Evolutionary conservation across 1,140 invertebrate genomes (phyloP).

Genomic region (Brachystomella parvula): DNA sequence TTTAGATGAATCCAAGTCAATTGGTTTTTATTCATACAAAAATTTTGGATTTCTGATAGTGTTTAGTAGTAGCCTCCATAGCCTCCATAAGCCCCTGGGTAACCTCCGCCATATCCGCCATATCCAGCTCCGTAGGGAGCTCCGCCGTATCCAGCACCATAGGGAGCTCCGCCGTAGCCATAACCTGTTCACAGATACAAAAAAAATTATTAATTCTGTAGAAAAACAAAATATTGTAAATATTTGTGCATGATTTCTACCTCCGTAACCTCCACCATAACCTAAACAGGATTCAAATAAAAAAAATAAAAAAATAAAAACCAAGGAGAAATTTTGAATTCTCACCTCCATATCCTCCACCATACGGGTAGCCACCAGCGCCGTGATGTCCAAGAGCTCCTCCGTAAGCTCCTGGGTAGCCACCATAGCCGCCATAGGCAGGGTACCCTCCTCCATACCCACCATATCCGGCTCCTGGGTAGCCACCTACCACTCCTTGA

Average conservation of each 20-base stretch:
- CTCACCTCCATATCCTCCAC: not conserved
- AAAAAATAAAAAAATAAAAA: too few relatives aligned
- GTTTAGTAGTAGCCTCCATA: not conserved
- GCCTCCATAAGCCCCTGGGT: not conserved
- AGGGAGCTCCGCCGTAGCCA: too few relatives aligned
- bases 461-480: not conserved
- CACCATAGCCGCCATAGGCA: conserved; percentile 2
- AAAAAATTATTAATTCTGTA: too few relatives aligned
- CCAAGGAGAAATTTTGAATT: too few relatives aligned
- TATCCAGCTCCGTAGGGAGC: not conserved
- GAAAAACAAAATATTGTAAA: too few relatives aligned
- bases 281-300: too few relatives aligned
- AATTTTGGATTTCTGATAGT: not conserved
- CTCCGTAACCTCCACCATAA: not conserved
- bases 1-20: too few relatives aligned
- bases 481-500: not conserved
- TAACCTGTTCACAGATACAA: too few relatives aligned
- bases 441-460: not conserved
- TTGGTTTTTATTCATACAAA: not conserved
- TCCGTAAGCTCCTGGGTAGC: too few relatives aligned
- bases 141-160: too few relatives aligned
- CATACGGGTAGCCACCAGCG: not conserved
- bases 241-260: too few relatives aligned
- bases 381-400: too few relatives aligned
- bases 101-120: not conserved